Evolutionary conservation across 2,113 vertebrate genomes (phyloP).

Genomic region (Gobiocypris rarus): DNA sequence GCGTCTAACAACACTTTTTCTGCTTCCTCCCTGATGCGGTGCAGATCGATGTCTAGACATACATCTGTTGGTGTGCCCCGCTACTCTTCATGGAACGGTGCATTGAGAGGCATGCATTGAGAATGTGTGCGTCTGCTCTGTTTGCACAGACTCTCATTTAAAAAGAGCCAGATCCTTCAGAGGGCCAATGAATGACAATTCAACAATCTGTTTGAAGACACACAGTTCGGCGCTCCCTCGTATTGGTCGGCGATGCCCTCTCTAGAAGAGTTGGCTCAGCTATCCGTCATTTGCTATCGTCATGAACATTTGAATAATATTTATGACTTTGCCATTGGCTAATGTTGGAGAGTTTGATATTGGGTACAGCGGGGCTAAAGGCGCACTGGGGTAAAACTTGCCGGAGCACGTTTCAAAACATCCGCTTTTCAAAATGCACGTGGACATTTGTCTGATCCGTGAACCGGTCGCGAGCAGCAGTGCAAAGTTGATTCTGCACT

Average conservation of each 20-base stretch:
- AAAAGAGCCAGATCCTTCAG: constrained; percentile 52
- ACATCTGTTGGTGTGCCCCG: constrained; percentile 55
- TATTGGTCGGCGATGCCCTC: background rate
- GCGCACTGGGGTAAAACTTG: too few species aligned
- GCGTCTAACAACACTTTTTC: constrained; percentile 55
- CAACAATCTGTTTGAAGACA: constrained; percentile 59
- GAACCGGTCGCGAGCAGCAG: too few species aligned
- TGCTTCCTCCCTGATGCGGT: constrained; percentile 54
- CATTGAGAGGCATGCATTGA: constrained; percentile 50
- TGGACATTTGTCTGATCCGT: too few species aligned
- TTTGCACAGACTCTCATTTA: constrained; percentile 59
- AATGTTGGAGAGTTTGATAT: background rate
- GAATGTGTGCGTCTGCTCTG: constrained; percentile 47
- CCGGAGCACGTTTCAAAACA: too few species aligned
- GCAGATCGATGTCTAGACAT: constrained; percentile 61
- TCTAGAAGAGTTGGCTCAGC: background rate
- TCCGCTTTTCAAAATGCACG: too few species aligned
- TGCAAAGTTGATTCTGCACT: too few species aligned
- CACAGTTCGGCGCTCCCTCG: constrained; percentile 12
- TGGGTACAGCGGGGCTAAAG: too few species aligned
- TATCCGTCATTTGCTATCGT: background rate
- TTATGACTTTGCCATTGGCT: background rate
- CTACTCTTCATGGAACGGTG: constrained; percentile 58
- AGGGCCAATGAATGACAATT: constrained; percentile 53
- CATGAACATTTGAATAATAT: background rate